These are phyloP conservation scores for Festucalex cinctus DNA, from an alignment of 2,113 vertebrate species.

Conservation along the genomic window DNA sequence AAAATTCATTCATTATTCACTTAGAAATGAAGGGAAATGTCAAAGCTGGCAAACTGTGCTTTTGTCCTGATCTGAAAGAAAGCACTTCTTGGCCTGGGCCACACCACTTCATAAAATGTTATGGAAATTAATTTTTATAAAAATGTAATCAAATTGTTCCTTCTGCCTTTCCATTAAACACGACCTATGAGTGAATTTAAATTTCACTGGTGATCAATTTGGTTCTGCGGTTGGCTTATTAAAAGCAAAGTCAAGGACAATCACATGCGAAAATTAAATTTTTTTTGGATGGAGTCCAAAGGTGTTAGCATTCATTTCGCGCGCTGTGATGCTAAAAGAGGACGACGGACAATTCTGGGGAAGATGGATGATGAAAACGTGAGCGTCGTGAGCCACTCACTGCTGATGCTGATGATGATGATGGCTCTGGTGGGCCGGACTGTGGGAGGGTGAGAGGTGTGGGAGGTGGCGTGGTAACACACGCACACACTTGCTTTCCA, in stretches of 20 bases:
- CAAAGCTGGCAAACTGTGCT: background rate
- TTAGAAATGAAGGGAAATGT: background rate
- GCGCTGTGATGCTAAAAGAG: slow-evolving; percentile 3
- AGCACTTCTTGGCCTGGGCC: background rate
- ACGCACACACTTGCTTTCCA: slow-evolving; percentile 25
- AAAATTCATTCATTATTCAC: background rate
- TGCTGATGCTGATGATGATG: slow-evolving; percentile 1
- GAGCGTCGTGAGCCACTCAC: slow-evolving; percentile 35
- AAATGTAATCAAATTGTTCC: no score
- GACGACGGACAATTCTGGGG: slow-evolving; percentile 17
- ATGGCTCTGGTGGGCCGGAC: slow-evolving; percentile 40
- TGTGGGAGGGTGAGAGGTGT: slow-evolving; percentile 66
- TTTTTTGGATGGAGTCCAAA: background rate
- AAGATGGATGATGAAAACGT: slow-evolving; percentile 49
- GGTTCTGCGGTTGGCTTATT: background rate
- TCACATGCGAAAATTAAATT: background rate
- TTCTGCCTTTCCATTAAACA: background rate
- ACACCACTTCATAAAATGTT: background rate
- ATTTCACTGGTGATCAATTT: background rate
- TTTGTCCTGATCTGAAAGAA: background rate
- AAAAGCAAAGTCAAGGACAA: slow-evolving; percentile 8
- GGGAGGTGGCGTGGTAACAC: slow-evolving; percentile 44
- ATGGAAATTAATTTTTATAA: background rate
- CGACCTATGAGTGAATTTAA: slow-evolving; percentile 1
- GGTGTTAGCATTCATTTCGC: background rate